phyloP scores from a whole-genome alignment of 2,113 vertebrate species.

The Oreochromis spilurus region DNA sequence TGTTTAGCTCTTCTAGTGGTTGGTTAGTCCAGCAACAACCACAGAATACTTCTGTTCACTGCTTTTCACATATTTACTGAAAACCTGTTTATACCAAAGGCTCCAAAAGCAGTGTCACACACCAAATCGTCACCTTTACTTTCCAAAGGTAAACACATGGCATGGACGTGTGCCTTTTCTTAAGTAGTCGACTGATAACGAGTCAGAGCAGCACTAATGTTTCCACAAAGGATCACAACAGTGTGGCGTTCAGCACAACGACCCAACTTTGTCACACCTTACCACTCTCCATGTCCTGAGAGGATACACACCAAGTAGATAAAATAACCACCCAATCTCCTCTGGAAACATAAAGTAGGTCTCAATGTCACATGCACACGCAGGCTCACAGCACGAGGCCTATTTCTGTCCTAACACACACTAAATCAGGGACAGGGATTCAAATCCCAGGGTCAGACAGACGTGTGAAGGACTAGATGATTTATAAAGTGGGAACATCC shows the following conservation, averaged over 20 bases:
- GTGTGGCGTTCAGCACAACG: not conserved
- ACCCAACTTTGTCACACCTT: not conserved
- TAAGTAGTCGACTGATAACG: not conserved
- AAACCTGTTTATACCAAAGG: not conserved
- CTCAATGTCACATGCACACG: not conserved
- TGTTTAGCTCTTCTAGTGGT: not conserved
- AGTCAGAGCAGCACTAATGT: not conserved
- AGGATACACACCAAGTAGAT: not conserved
- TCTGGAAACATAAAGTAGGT: slow-evolving; percentile 50
- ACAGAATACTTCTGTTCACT: not conserved
- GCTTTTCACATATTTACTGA: not conserved
- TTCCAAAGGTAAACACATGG: not conserved
- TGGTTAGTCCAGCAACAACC: not conserved
- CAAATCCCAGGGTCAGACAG: slow-evolving; percentile 17
- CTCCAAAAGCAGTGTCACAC: not conserved
- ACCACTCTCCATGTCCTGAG: not conserved
- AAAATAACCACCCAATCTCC: slow-evolving; percentile 30
- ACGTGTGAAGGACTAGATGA: not conserved
- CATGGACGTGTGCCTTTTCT: not conserved
- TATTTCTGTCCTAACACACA: slow-evolving; percentile 18
- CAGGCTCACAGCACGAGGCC: not conserved
- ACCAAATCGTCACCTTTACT: not conserved
- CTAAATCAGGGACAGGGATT: slow-evolving; percentile 29
- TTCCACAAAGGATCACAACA: not conserved
- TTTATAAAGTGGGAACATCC: not conserved